Evolutionary conservation across 1,140 invertebrate species (phyloP), one percentile per base, ranked within the genome.

Genomic region (Cyphomyrmex costatus): DNA sequence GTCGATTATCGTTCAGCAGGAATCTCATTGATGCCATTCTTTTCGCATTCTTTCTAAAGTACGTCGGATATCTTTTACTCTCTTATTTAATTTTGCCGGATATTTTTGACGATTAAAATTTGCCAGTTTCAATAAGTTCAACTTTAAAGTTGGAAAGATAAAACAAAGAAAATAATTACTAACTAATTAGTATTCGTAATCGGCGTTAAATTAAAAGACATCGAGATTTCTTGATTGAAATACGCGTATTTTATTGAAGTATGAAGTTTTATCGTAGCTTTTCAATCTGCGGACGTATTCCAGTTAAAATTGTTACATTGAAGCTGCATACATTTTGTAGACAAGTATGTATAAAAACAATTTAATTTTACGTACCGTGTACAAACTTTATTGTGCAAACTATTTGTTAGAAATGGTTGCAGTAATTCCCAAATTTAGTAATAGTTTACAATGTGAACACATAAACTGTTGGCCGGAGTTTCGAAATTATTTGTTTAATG

Each of bases 401-500:
- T 27, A 30, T 46, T 27, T 63, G 36, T 77, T 61, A 5, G 42
- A 71, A 53, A 53, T 8, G 27, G 14, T 12, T 49, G 24, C n/a
- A 21, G 74, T 42, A 63, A 63, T 63, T 21, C 12, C 12, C 21
- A 27, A 42, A 49, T 78, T 78, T 46, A 2, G 33, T n/a, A 27
- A 78, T 78, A 27, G 19, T 46, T 63, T 30, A 27, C 53, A 36
- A 4, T 60, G 21, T 19, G 42, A 19, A 6, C 16, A 10, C 21
- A 27, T n/a, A n/a, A 60, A 77, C 21, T 12, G 21, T 19, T 60
- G 21, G n/a, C 16, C 14, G 16, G 27, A 21, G 27, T 12, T 51
- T 66, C 7, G n/a, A 68, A 68, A 68, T 53, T 51, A 53, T 65
- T 79, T 49, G 21, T 66, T 68, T 53, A 79, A 78, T 60, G 60